Base-by-base conservation (phyloP, 37 sponge, comb jelly and placozoan species). In the Cliona cf. orientalis region DNA sequence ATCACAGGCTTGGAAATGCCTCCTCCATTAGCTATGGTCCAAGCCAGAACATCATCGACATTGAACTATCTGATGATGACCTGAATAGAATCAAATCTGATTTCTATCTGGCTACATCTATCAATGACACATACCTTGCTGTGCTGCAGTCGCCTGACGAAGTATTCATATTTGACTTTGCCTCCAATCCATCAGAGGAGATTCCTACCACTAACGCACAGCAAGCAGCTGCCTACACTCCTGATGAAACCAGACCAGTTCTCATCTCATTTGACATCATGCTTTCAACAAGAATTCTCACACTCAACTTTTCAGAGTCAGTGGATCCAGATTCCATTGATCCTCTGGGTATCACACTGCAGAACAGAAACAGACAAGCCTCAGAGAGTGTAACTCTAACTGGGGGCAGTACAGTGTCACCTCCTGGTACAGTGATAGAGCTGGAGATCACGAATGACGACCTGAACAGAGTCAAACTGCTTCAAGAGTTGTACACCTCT, bases 111-210 rank as follows among this genome's bases (percentile, higher is more conserved):
- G 97, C 89, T 7, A 66, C 91, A 19, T 37, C 45, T n/a, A 64
- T 42, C 31, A 79, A 70, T n/a, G 63, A 71, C 56, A 96, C 94
- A 23, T 96, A 72, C 84, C 42, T 96, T 42, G 34, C 85, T 14
- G 60, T 84, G 17, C 46, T 49, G 39, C 46, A 22, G n/a, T 28
- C 29, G 33, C 80, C 56, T 38, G 76, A 74, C 12, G n/a, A n/a
- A n/a, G n/a, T n/a, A n/a, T n/a, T n/a, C n/a, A 75, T 93, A 53
- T 66, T 79, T 42, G 97, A 96, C 68, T 45, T 80, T 66, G 94
- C 94, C 41, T 77, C 86, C 29, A 93, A 96, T 72, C 97, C 97
- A 66, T 87, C 88, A 5, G n/a, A 35, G 3, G 70, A 35, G 5
- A 79, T 89, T 31, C 37, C 69, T 14, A 28, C 22, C 25, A 35